phyloP scores from a whole-genome alignment of 2,113 vertebrate species.

The Canis aureus region DNA sequence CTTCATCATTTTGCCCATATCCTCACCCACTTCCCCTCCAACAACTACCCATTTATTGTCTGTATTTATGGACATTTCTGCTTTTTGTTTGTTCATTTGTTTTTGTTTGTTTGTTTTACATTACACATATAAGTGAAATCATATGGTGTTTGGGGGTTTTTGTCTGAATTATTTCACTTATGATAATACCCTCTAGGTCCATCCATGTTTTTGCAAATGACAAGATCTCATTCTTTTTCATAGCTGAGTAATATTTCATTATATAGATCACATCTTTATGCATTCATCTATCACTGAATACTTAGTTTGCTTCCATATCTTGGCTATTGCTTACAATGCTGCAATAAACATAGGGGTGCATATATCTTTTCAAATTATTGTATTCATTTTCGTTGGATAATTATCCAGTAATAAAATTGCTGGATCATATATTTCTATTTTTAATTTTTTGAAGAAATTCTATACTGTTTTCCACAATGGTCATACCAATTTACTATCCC shows the following conservation, averaged over 20 bases:
- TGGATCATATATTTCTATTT: background rate
- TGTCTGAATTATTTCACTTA: background rate
- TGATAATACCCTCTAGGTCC: background rate
- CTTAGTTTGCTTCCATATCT: background rate
- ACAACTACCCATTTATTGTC: background rate
- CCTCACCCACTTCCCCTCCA: background rate
- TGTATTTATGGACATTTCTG: background rate
- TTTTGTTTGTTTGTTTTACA: background rate
- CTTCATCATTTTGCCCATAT: background rate
- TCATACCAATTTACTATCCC: background rate
- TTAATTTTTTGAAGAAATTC: background rate
- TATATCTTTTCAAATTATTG: background rate
- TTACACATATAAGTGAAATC: background rate
- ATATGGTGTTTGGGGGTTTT: background rate
- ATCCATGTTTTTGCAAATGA: background rate
- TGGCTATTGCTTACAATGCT: background rate
- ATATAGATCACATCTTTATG: background rate
- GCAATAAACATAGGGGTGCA: background rate
- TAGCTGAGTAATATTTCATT: background rate
- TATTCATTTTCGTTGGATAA: background rate
- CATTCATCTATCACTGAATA: background rate
- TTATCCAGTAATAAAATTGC: background rate
- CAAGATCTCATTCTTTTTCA: background rate
- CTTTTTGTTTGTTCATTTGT: background rate
- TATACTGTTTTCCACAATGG: background rate